phyloP scores from a whole-genome alignment of 2,888 invertebrate species.

The Embidobia sp. region DNA sequence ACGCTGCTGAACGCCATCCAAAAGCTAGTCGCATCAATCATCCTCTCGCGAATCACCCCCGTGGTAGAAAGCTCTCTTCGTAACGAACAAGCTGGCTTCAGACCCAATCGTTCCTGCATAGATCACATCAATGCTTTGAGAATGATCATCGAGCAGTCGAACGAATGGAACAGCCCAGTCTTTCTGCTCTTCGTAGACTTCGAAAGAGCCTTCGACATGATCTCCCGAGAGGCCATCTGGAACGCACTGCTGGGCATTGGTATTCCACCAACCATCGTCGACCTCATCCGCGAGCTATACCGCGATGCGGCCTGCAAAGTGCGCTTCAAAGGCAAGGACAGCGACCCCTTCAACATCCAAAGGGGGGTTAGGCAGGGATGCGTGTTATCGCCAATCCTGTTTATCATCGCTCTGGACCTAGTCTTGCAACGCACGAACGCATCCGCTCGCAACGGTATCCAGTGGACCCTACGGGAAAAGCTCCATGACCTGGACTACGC shows the following conservation, averaged over 20 bases:
- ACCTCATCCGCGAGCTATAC: conserved; percentile 4
- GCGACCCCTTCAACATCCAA: neutral
- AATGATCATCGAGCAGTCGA: conserved; percentile 16
- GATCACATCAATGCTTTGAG: conserved; percentile 19
- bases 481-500: conserved; percentile 34
- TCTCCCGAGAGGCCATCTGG: conserved; percentile 12
- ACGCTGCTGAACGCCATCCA: neutral
- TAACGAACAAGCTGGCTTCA: conserved; percentile 7
- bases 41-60: neutral
- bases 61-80: neutral
- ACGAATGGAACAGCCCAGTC: conserved; percentile 5
- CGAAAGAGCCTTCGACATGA: conserved; percentile 12
- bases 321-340: conserved; percentile 23
- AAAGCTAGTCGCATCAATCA: neutral
- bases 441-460: conserved; percentile 7
- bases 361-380: conserved; percentile 37
- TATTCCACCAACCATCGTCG: neutral
- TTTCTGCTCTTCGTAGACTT: conserved; percentile 23
- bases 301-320: conserved; percentile 4
- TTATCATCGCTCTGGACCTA: conserved; percentile 6
- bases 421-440: neutral
- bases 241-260: neutral
- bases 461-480: neutral
- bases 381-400: conserved; percentile 9
- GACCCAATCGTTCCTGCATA: conserved; percentile 16